phyloP scores from a whole-genome alignment of 2,113 vertebrate genomes.

The Plestiodon gilberti region DNA sequence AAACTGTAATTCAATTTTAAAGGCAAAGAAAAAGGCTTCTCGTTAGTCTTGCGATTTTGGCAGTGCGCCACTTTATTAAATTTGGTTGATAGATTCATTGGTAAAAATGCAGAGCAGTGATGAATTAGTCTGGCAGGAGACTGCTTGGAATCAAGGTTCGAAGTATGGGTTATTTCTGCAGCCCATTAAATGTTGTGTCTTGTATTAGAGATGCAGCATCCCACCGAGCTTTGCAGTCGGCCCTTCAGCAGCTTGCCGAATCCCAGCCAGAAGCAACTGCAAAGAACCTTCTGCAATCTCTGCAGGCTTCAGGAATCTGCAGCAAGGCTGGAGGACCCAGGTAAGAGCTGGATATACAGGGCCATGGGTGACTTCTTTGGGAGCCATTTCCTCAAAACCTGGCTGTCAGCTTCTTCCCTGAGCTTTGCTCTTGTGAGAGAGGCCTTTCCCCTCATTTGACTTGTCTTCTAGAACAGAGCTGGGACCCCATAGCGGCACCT shows the following conservation, averaged over 20 bases:
- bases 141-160: no score
- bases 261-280: conserved; percentile 88
- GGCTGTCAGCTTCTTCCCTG: not conserved
- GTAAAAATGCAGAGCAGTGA: not conserved
- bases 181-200: not conserved
- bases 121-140: not conserved
- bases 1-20: no score
- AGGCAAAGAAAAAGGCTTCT: no score
- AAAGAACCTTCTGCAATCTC: conserved; percentile 85
- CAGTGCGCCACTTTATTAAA: no score
- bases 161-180: not conserved
- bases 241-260: conserved; percentile 87
- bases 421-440: conserved; percentile 9
- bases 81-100: not conserved
- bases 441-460: not conserved
- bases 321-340: conserved; percentile 85
- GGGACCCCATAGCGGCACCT: no score
- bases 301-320: conserved; percentile 88
- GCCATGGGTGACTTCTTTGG: no score
- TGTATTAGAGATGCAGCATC: conserved; percentile 88
- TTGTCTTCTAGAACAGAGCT: not conserved
- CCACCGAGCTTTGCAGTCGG: conserved; percentile 86
- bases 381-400: not conserved
- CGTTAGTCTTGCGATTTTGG: no score
- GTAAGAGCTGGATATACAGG: conserved; percentile 72